Evolutionary conservation across 2,888 invertebrate genomes (phyloP).

Genomic region (Parnassius glacialis): DNA sequence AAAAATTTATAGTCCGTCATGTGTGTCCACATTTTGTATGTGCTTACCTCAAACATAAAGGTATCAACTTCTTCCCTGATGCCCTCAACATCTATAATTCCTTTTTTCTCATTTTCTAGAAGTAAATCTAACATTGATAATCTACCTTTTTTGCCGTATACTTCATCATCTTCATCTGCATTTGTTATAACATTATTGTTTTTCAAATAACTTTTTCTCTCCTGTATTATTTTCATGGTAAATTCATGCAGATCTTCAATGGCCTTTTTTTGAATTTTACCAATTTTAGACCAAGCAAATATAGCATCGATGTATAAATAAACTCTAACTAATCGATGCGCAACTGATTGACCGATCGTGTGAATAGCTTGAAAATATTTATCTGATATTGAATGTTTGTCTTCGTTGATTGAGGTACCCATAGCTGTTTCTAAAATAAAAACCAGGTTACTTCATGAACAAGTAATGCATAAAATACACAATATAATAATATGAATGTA

Average conservation of each 20-base stretch:
- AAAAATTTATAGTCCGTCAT: too few species aligned
- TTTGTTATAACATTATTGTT: background rate
- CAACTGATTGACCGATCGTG: conserved; percentile 21
- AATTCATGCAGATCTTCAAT: conserved; percentile 31
- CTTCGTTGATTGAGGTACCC: conserved; percentile 30
- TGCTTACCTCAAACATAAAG: conserved; percentile 84
- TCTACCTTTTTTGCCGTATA: conserved; percentile 57
- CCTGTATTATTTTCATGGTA: conserved; percentile 29
- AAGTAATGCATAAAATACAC: too few species aligned
- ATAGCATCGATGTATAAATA: conserved; percentile 29
- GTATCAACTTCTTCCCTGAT: conserved; percentile 86
- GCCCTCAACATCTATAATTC: conserved; percentile 78
- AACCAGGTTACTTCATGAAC: too few species aligned
- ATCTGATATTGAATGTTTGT: conserved; percentile 24
- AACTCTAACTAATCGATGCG: conserved; percentile 26
- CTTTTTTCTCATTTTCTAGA: conserved; percentile 78
- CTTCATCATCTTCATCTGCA: background rate
- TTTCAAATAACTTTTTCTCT: conserved; percentile 25
- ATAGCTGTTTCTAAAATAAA: conserved; percentile 30
- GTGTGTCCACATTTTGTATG: too few species aligned
- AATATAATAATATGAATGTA: too few species aligned
- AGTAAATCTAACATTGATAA: conserved; percentile 84
- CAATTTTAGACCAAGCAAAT: conserved; percentile 21
- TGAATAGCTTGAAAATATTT: conserved; percentile 32
- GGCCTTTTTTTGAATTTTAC: conserved; percentile 23